Conservation (phyloP, 2,113 vertebrate species). For the Dunckerocampus dactyliophorus region DNA sequence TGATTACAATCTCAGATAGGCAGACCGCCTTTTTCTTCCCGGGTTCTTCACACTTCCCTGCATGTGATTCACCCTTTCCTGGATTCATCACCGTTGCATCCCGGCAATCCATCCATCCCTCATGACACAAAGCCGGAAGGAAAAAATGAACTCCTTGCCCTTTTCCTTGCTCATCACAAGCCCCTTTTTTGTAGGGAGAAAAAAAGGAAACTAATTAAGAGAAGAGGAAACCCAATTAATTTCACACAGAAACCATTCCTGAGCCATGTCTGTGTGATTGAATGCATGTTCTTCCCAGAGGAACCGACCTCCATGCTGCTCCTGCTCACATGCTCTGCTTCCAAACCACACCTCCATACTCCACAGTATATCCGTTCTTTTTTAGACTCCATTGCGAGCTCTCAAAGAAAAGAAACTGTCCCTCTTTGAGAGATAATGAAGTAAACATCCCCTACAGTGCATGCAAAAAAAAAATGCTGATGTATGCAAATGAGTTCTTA, state of each 20-base stretch:
- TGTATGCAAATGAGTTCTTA: constrained; percentile 32
- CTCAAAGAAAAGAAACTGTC: constrained; percentile 28
- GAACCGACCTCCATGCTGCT: constrained; percentile 42
- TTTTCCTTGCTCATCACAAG: constrained; percentile 15
- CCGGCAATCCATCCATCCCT: constrained; percentile 8
- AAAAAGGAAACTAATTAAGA: constrained; percentile 29
- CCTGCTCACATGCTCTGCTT: constrained; percentile 4
- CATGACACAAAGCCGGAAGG: constrained; percentile 44
- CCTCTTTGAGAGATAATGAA: constrained; percentile 47
- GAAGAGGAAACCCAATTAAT: constrained; percentile 55
- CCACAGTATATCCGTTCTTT: neutral
- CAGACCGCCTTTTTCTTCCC: constrained; percentile 26
- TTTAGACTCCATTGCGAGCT: constrained; percentile 30
- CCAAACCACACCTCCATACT: constrained; percentile 15
- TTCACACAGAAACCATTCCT: constrained; percentile 47
- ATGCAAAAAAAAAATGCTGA: constrained; percentile 15
- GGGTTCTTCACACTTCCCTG: constrained; percentile 19
- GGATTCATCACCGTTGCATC: constrained; percentile 44
- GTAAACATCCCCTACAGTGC: constrained; percentile 27
- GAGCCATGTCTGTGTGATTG: constrained; percentile 48
- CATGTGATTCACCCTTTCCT: constrained; percentile 3
- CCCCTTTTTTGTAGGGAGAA: constrained; percentile 3
- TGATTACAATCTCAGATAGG: constrained; percentile 46
- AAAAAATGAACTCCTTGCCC: constrained; percentile 49
- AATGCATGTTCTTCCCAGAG: constrained; percentile 34